These are phyloP conservation scores for human DNA, from an alignment of 2,113 vertebrate genomes.

Conservation along the genomic window GRCh38 chr7:37907001-37907500, in stretches of 20 bases:
- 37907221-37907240: not conserved
- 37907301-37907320: constrained; percentile 77
- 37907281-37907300: constrained; percentile 68
- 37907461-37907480: constrained; percentile 56
- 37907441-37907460: constrained; percentile 71
- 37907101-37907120: constrained; percentile 60
- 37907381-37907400: constrained; percentile 44
- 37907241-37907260: constrained; percentile 49
- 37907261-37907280: constrained; percentile 57
- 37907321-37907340: constrained; percentile 77
- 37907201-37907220: constrained; percentile 30
- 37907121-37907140: constrained; percentile 63
- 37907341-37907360: constrained; percentile 70
- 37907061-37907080: constrained; percentile 78
- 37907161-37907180: constrained; percentile 51
- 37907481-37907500: constrained; percentile 76
- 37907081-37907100: constrained; percentile 67
- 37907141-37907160: constrained; percentile 55
- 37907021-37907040: constrained; percentile 65
- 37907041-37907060: constrained; percentile 65
- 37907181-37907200: constrained; percentile 29
- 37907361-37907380: constrained; percentile 44
- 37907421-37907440: not conserved
- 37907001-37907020: constrained; percentile 38
- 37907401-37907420: constrained; percentile 31